Conservation (phyloP, 2,113 vertebrate genomes). For the Hydropotes inermis region DNA sequence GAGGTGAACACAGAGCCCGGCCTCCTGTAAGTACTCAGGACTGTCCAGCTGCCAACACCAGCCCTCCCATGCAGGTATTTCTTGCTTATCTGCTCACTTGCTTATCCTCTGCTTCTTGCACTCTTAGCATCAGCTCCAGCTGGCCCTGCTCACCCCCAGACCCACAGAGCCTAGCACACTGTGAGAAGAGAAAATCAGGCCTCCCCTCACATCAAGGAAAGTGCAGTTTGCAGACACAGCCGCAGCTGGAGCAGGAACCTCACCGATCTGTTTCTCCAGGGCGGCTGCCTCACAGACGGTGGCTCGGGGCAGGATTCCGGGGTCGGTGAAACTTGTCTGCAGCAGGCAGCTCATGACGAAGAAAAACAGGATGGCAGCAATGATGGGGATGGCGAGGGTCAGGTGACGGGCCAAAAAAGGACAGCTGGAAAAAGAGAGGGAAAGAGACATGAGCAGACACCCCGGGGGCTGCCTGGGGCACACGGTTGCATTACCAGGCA, state of each 20-base stretch:
- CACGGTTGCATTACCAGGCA: neutral
- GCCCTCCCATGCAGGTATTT: neutral
- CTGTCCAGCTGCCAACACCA: neutral
- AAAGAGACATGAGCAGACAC: slow-evolving; percentile 10
- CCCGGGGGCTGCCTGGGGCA: neutral
- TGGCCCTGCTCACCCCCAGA: neutral
- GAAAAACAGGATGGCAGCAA: slow-evolving; percentile 90
- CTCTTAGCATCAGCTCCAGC: neutral
- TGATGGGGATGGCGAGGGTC: slow-evolving; percentile 93
- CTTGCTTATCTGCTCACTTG: neutral
- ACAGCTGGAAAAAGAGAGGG: slow-evolving; percentile 84
- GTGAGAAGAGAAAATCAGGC: neutral
- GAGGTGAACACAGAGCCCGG: neutral
- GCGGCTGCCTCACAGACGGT: slow-evolving; percentile 93
- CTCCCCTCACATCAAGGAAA: neutral
- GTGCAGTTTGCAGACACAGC: neutral
- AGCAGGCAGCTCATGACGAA: slow-evolving; percentile 93
- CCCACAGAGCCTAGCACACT: neutral
- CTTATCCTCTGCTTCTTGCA: neutral
- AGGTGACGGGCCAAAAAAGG: slow-evolving; percentile 91
- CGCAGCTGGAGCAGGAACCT: slow-evolving; percentile 46
- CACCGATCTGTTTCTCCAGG: slow-evolving; percentile 94
- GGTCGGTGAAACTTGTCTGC: slow-evolving; percentile 95
- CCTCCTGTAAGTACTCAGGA: neutral
- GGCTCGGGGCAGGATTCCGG: slow-evolving; percentile 95